Percentiles rank a stretch among this genome's conserved stretches.
Evolutionary conservation across 2,113 vertebrate genomes (phyloP).

Genomic region (Ictalurus punctatus): DNA sequence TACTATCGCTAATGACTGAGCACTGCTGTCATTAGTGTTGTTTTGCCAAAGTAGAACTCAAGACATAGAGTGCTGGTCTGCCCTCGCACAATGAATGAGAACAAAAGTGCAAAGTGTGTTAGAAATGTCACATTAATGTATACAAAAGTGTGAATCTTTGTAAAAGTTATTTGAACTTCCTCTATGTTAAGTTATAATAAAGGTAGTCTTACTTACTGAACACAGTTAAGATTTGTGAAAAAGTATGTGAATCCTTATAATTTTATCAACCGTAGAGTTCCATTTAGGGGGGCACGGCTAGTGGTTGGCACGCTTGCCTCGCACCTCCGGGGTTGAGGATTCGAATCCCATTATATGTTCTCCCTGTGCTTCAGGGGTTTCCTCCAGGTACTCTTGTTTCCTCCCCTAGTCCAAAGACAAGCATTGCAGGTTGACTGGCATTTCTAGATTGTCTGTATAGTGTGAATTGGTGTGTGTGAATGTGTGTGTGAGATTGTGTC

Average conservation of each 20-base stretch:
- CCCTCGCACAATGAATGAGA: not conserved
- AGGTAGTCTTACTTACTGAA: not conserved
- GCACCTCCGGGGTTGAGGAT: too few species aligned
- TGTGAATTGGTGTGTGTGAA: too few species aligned
- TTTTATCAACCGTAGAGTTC: not conserved
- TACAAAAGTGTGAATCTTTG: not conserved
- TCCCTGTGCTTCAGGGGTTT: too few species aligned
- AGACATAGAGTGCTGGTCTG: slow-evolving; percentile 6
- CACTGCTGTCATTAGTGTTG: slow-evolving; percentile 42
- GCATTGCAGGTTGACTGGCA: too few species aligned
- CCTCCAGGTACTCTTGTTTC: too few species aligned
- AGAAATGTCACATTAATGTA: not conserved
- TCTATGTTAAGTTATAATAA: not conserved
- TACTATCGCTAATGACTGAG: slow-evolving; percentile 68
- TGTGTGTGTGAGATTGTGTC: too few species aligned
- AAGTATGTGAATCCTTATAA: not conserved
- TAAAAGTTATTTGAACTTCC: not conserved
- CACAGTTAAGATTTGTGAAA: not conserved
- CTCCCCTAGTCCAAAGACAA: too few species aligned
- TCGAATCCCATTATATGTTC: too few species aligned
- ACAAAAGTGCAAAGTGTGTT: not conserved
- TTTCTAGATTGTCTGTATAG: too few species aligned
- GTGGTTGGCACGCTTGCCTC: too few species aligned
- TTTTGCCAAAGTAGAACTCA: not conserved
- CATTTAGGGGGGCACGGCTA: too few species aligned